phyloP scores from a whole-genome alignment of 2,888 invertebrate species.

The Zootermopsis nevadensis region DNA sequence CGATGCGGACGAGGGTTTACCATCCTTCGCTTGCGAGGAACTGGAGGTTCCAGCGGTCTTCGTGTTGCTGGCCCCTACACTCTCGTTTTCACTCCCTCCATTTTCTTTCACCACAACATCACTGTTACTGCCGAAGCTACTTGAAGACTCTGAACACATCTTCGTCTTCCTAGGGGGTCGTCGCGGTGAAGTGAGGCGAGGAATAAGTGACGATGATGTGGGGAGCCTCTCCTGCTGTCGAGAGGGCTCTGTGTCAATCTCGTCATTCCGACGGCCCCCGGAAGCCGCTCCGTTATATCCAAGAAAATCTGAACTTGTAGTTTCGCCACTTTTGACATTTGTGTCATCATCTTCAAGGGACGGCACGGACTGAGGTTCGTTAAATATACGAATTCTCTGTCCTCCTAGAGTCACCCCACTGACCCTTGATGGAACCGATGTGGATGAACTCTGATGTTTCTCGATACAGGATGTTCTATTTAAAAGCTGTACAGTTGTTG shows the following conservation, averaged over 20 bases:
- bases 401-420: slow-evolving; percentile 71
- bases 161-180: slow-evolving; percentile 71
- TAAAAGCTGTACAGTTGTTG: too few relatives aligned
- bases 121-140: background rate
- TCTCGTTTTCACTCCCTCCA: background rate
- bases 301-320: background rate
- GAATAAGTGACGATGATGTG: slow-evolving; percentile 54
- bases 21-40: slow-evolving; percentile 1
- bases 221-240: slow-evolving; percentile 12
- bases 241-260: too few relatives aligned
- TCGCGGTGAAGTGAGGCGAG: slow-evolving; percentile 68
- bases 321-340: background rate
- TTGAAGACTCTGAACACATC: slow-evolving; percentile 34
- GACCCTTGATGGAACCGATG: slow-evolving; percentile 28
- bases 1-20: background rate
- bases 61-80: background rate
- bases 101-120: background rate
- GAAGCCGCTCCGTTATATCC: too few relatives aligned
- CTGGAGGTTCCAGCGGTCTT: background rate
- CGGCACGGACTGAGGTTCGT: slow-evolving; percentile 25
- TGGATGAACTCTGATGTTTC: background rate
- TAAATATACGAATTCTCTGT: slow-evolving; percentile 74
- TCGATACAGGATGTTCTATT: background rate
- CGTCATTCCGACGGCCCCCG: too few relatives aligned
- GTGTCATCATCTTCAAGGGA: slow-evolving; percentile 47